These are phyloP conservation scores for Hylaeus volcanicus DNA, from an alignment of 1,140 invertebrate species.

Conservation along the genomic window DNA sequence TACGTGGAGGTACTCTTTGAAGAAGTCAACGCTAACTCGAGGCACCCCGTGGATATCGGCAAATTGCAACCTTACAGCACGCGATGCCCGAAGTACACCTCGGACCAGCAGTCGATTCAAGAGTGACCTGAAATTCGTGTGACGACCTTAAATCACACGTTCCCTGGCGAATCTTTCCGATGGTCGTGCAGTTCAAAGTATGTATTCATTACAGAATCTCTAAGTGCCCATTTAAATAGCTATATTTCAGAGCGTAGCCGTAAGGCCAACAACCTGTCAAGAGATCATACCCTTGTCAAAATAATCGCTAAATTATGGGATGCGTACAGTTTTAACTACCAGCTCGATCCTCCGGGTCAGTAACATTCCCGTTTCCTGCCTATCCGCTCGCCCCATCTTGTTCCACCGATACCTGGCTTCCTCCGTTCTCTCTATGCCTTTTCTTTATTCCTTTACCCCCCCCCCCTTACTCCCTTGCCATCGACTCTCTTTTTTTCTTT, in stretches of 20 bases:
- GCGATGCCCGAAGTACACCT: neutral
- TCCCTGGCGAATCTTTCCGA: neutral
- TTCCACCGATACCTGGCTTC: conserved; percentile 51
- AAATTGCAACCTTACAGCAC: neutral
- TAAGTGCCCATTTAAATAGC: conserved; percentile 73
- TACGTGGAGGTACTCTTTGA: too few species aligned
- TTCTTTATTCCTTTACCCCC: neutral
- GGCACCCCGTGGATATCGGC: neutral
- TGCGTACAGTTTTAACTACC: conserved; percentile 72
- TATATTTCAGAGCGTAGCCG: conserved; percentile 71
- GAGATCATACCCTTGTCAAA: conserved; percentile 79
- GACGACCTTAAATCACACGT: conserved; percentile 18
- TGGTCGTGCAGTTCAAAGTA: conserved; percentile 49
- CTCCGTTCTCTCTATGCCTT: conserved; percentile 19
- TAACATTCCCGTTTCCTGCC: conserved; percentile 70
- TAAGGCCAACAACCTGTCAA: conserved; percentile 75
- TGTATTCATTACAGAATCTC: conserved; percentile 61
- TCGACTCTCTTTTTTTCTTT: neutral
- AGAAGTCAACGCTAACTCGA: neutral
- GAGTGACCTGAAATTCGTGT: neutral
- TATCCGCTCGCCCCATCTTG: conserved; percentile 68
- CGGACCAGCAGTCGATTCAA: neutral
- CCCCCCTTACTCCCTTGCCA: neutral
- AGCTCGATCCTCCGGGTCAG: conserved; percentile 61
- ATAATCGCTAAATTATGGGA: conserved; percentile 80